Percentiles rank a stretch among this genome's conserved stretches.
phyloP scores from a whole-genome alignment of 30 jellyfish, hydroid and myxozoan genomes.

The Pseudorhiza aurosa region DNA sequence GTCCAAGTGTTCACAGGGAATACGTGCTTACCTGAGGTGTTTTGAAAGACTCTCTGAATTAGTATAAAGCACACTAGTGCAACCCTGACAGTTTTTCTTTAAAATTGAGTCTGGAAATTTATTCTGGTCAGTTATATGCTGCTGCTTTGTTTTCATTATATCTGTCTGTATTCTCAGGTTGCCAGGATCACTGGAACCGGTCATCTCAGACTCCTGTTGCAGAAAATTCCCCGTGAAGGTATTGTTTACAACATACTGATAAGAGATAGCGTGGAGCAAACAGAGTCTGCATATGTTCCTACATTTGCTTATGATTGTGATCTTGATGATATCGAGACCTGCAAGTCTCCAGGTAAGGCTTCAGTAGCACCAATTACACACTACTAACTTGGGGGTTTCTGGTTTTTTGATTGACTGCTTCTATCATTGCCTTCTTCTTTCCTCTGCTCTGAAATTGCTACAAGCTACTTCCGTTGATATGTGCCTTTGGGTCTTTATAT shows the following conservation, averaged over 20 bases:
- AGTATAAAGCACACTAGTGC: no score
- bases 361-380: neutral
- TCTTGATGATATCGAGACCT: slow-evolving; percentile 24
- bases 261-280: slow-evolving; percentile 29
- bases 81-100: no score
- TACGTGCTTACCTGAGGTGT: no score
- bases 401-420: no score
- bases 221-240: slow-evolving; percentile 62
- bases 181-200: slow-evolving; percentile 14
- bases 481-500: no score
- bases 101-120: no score
- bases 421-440: no score
- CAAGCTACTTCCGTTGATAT: no score
- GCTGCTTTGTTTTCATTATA: neutral
- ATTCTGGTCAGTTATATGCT: no score
- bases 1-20: no score
- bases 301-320: slow-evolving; percentile 83
- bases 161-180: slow-evolving; percentile 17
- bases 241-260: slow-evolving; percentile 77
- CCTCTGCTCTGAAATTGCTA: no score
- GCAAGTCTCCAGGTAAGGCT: slow-evolving; percentile 52
- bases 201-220: neutral
- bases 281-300: slow-evolving; percentile 85
- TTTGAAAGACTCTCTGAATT: no score
- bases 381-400: neutral